Conservation (phyloP, 2,888 invertebrate species). For the Agrilus biguttatus region DNA sequence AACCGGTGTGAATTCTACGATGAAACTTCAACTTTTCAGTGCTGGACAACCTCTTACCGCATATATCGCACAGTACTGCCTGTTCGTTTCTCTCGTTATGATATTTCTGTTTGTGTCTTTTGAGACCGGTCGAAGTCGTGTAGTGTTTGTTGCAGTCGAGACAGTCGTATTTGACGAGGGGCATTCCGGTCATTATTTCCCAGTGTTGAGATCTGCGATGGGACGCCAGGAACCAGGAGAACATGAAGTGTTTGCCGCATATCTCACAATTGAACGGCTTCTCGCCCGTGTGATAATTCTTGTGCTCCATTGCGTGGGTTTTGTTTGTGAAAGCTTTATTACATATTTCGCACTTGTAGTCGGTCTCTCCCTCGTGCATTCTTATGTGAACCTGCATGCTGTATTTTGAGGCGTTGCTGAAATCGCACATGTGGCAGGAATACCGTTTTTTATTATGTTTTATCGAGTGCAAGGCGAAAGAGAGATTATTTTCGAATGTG, state of each 20-base stretch:
- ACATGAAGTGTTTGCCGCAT: conserved; percentile 40
- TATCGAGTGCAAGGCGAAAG: conserved; percentile 21
- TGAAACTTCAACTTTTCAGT: conserved; percentile 38
- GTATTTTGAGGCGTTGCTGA: conserved; percentile 22
- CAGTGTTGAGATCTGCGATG: conserved; percentile 37
- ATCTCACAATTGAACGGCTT: conserved; percentile 35
- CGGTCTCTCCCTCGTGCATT: conserved; percentile 27
- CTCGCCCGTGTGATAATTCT: conserved; percentile 37
- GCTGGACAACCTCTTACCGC: conserved; percentile 38
- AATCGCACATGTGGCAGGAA: conserved; percentile 23
- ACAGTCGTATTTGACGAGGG: conserved; percentile 29
- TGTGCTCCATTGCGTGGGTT: conserved; percentile 32
- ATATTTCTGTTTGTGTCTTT: conserved; percentile 28
- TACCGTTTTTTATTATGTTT: conserved; percentile 20
- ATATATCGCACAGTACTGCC: conserved; percentile 39
- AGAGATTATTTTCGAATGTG: conserved; percentile 11
- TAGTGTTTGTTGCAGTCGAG: conserved; percentile 34
- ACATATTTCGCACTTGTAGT: conserved; percentile 39
- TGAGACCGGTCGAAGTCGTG: conserved; percentile 24
- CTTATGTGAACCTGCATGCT: conserved; percentile 23
- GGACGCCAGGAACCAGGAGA: conserved; percentile 36
- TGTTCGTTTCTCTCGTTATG: conserved; percentile 24
- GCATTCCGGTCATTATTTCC: conserved; percentile 25
- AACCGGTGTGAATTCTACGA: conserved; percentile 25
- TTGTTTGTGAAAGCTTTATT: conserved; percentile 35